Evolutionary conservation across 1,140 invertebrate genomes (phyloP).

Genomic region (Papilio helenus): DNA sequence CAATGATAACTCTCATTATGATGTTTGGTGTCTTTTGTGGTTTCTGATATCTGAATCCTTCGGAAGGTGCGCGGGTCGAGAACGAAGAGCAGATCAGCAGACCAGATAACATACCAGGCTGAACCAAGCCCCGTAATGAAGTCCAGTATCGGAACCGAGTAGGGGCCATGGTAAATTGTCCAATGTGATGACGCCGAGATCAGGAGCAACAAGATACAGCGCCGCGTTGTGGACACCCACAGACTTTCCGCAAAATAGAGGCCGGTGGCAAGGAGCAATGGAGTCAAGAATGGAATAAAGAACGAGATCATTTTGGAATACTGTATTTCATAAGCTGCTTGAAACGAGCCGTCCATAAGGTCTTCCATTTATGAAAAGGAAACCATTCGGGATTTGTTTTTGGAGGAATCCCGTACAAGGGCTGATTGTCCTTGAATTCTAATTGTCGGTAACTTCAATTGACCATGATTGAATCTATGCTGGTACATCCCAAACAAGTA

Average conservation of each 20-base stretch:
- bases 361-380: too few relatives aligned
- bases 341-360: slow-evolving; percentile 7
- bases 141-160: slow-evolving; percentile 10
- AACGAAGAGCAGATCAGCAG: slow-evolving; percentile 3
- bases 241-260: slow-evolving; percentile 11
- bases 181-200: slow-evolving; percentile 10
- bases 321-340: slow-evolving; percentile 11
- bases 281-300: slow-evolving; percentile 11
- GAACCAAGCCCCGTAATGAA: slow-evolving; percentile 10
- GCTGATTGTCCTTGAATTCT: too few relatives aligned
- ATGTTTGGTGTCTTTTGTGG: slow-evolving; percentile 4
- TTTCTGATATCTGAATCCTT: slow-evolving; percentile 4
- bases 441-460: too few relatives aligned
- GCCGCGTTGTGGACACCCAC: slow-evolving; percentile 2
- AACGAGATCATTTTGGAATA: slow-evolving; percentile 11
- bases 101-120: slow-evolving; percentile 10
- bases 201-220: slow-evolving; percentile 10
- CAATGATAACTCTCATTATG: slow-evolving; percentile 4
- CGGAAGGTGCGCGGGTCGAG: slow-evolving; percentile 1
- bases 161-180: slow-evolving; percentile 10
- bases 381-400: too few relatives aligned
- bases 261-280: slow-evolving; percentile 9
- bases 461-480: too few relatives aligned
- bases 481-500: too few relatives aligned
- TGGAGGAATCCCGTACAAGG: too few relatives aligned